Conservation (phyloP, 2,797 vertebrate genomes). For the Protonibea diacanthus region DNA sequence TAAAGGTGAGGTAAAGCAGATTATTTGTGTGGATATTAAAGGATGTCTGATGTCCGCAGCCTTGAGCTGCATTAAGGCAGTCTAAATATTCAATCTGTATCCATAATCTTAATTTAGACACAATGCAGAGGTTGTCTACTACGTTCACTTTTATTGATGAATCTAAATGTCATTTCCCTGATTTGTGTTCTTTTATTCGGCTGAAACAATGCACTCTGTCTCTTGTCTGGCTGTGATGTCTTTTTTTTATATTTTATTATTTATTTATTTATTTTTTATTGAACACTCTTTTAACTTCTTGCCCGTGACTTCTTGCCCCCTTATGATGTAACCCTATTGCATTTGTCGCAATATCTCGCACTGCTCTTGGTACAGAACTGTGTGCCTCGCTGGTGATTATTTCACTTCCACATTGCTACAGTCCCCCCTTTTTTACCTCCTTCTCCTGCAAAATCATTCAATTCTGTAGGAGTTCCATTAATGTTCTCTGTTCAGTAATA, state of each 20-base stretch:
- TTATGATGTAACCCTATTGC: not conserved
- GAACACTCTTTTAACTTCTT: not conserved
- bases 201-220: not conserved
- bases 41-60: slow-evolving; percentile 27
- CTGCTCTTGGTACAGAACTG: not conserved
- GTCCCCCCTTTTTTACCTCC: slow-evolving; percentile 10
- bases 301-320: not conserved
- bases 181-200: slow-evolving; percentile 6
- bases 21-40: slow-evolving; percentile 48
- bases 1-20: slow-evolving; percentile 22
- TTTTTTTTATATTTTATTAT: not conserved
- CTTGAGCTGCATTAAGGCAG: slow-evolving; percentile 21
- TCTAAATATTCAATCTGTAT: slow-evolving; percentile 31
- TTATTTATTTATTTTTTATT: not conserved
- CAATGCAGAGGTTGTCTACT: not conserved
- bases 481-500: slow-evolving; percentile 36
- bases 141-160: not conserved
- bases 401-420: slow-evolving; percentile 20
- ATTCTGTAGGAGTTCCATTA: slow-evolving; percentile 38
- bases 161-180: not conserved
- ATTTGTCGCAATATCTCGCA: slow-evolving; percentile 1
- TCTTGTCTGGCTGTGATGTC: slow-evolving; percentile 1
- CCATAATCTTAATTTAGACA: slow-evolving; percentile 1
- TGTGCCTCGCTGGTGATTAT: slow-evolving; percentile 1
- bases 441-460: slow-evolving; percentile 39